Conservation (phyloP, 2,113 vertebrate species). For the Cyphomyrus plagiostoma region DNA sequence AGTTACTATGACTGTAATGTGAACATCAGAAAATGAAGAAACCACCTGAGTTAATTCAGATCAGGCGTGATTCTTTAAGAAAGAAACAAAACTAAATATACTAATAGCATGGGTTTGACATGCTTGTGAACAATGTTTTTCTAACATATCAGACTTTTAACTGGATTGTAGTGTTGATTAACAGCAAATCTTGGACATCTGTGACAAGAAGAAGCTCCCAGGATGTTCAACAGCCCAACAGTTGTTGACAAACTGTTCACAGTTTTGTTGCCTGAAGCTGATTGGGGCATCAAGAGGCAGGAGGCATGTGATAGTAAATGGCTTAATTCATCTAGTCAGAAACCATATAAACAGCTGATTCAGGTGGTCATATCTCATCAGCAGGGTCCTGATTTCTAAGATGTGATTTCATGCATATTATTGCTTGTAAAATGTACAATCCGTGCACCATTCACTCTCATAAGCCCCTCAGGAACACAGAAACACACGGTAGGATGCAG, state of each 20-base stretch:
- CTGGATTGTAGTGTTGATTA: neutral
- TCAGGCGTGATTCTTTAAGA: neutral
- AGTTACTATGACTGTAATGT: neutral
- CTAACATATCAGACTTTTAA: neutral
- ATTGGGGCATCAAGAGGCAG: constrained; percentile 18
- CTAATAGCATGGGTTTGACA: neutral
- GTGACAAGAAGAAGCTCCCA: neutral
- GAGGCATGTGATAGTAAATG: constrained; percentile 32
- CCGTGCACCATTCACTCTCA: neutral
- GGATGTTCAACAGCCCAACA: constrained; percentile 1
- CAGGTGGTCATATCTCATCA: constrained; percentile 30
- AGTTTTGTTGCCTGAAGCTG: constrained; percentile 25
- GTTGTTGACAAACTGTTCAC: constrained; percentile 22
- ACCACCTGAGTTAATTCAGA: neutral
- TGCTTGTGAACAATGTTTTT: neutral
- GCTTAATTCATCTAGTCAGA: constrained; percentile 37
- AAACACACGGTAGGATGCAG: neutral
- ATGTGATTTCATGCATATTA: neutral
- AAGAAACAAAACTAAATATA: neutral
- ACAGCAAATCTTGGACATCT: neutral
- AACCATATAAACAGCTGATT: constrained; percentile 8
- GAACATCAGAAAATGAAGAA: neutral
- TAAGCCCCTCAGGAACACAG: neutral
- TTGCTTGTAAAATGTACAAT: neutral
- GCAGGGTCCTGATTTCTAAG: constrained; percentile 49